Evolutionary conservation across 2,888 invertebrate species (phyloP).

Genomic region (Eugnorisma glareosa): DNA sequence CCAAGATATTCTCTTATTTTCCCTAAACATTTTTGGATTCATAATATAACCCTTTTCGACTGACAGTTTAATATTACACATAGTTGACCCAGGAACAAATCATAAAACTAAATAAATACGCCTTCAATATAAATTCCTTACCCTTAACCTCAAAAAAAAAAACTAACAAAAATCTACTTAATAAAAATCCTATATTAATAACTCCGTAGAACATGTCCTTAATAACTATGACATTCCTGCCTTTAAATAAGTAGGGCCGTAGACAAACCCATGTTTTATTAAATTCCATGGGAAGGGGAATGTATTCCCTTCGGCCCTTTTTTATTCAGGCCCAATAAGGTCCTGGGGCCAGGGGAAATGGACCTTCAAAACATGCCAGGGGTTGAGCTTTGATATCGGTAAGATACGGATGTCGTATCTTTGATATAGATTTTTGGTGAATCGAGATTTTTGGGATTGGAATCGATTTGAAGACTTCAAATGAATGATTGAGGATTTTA

Average conservation of each 20-base stretch:
- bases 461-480: neutral
- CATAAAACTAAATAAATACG: constrained; percentile 12
- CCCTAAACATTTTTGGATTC: neutral
- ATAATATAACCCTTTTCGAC: neutral
- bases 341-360: constrained; percentile 40
- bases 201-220: constrained; percentile 5
- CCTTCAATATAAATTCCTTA: constrained; percentile 12
- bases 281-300: constrained; percentile 58
- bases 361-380: constrained; percentile 42
- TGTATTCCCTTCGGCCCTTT: constrained; percentile 35
- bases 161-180: neutral
- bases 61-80: constrained; percentile 21
- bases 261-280: constrained; percentile 65
- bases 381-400: constrained; percentile 38
- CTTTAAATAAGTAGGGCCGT: constrained; percentile 46
- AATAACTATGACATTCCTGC: constrained; percentile 44
- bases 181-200: neutral
- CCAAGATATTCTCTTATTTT: neutral
- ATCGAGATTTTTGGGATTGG: constrained; percentile 14
- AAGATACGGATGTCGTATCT: constrained; percentile 3
- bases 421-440: neutral
- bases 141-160: neutral
- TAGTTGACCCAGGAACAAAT: neutral
- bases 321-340: constrained; percentile 54
- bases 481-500: constrained; percentile 25